phyloP scores from a whole-genome alignment of 1,140 invertebrate species.

The Trachymyrmex cornetzi region DNA sequence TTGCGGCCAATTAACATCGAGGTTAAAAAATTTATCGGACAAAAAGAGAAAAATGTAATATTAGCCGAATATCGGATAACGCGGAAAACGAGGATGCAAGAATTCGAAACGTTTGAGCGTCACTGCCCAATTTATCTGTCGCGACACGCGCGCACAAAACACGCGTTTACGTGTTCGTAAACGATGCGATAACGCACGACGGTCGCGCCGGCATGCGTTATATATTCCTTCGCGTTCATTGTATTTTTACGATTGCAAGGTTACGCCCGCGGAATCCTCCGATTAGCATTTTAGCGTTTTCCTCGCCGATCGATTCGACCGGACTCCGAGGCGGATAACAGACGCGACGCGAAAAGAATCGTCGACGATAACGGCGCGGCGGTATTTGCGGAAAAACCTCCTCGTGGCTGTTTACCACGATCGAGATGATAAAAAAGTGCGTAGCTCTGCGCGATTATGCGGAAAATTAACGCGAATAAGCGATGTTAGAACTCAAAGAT shows the following conservation, averaged over 20 bases:
- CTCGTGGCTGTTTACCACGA: slow-evolving; percentile 57
- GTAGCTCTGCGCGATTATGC: slow-evolving; percentile 54
- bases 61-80: background rate
- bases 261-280: slow-evolving; percentile 55
- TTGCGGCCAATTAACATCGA: too few relatives aligned
- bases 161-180: slow-evolving; percentile 45
- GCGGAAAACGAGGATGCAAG: background rate
- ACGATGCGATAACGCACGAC: slow-evolving; percentile 69
- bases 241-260: slow-evolving; percentile 79
- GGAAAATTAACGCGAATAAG: slow-evolving; percentile 47
- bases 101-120: slow-evolving; percentile 71
- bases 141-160: slow-evolving; percentile 64
- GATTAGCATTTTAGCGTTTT: slow-evolving; percentile 63
- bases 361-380: slow-evolving; percentile 36
- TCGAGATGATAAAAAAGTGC: slow-evolving; percentile 53
- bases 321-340: slow-evolving; percentile 27
- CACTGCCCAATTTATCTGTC: slow-evolving; percentile 81
- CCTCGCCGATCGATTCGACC: slow-evolving; percentile 46
- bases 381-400: slow-evolving; percentile 21
- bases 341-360: slow-evolving; percentile 34
- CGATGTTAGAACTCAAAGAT: slow-evolving; percentile 16
- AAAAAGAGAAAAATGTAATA: too few relatives aligned
- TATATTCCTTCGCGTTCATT: slow-evolving; percentile 77
- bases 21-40: too few relatives aligned
- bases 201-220: slow-evolving; percentile 73